A percentile compares a stretch with the other conserved stretches of the same genome.
Evolutionary conservation across 2,888 invertebrate species (phyloP).

Genomic region (Lissocephala sabroskyi): DNA sequence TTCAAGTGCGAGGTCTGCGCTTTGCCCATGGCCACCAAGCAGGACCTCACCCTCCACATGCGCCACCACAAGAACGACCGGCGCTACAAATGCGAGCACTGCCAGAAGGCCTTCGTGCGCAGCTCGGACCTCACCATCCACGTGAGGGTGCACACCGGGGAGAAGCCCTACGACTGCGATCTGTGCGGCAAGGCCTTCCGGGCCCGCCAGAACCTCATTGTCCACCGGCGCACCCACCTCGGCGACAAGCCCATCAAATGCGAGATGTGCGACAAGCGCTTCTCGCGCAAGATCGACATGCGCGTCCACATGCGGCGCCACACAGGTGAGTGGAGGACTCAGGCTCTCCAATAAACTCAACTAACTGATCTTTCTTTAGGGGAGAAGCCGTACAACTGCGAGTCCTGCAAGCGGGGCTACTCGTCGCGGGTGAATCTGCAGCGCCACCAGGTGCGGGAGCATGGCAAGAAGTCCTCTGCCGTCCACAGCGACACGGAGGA

Average conservation of each 20-base stretch:
- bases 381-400: constrained; percentile 67
- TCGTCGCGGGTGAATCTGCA: constrained; percentile 67
- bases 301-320: constrained; percentile 68
- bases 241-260: constrained; percentile 67
- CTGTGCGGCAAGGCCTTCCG: constrained; percentile 65
- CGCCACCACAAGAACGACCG: constrained; percentile 68
- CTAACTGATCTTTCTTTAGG: constrained; percentile 29
- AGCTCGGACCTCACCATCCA: constrained; percentile 68
- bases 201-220: constrained; percentile 68
- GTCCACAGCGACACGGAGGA: constrained; percentile 1
- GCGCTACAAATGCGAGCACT: constrained; percentile 62
- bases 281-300: constrained; percentile 67
- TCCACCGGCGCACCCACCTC: constrained; percentile 65
- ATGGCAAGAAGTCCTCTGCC: constrained; percentile 20
- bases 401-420: constrained; percentile 60
- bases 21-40: constrained; percentile 61
- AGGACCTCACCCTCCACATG: constrained; percentile 64
- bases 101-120: constrained; percentile 68
- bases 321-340: constrained; percentile 48
- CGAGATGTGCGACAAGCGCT: constrained; percentile 67
- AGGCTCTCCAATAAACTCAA: background rate
- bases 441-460: constrained; percentile 65
- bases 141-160: constrained; percentile 66
- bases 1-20: constrained; percentile 65
- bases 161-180: constrained; percentile 67